Base-by-base conservation (phyloP, 2,113 vertebrate genomes). In the Epinephelus moara region DNA sequence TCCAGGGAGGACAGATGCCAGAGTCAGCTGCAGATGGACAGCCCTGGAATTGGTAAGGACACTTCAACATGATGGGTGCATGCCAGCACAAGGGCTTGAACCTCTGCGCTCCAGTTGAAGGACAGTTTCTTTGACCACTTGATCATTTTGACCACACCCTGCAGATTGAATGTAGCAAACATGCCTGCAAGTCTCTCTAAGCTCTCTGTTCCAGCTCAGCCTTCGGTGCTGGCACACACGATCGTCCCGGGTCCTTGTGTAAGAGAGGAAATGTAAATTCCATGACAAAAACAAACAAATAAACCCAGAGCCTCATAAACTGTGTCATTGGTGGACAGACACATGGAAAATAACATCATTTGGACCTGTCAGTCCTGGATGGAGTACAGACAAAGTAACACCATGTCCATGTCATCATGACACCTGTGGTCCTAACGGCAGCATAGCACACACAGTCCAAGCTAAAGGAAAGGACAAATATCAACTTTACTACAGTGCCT, bases 251-350 rank as follows among this genome's bases (percentile, higher is more conserved):
- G 81, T 66, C 83, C 85, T 87, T 83, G 86, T 74, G 81, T 62
- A 85, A 88, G 80, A 88, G 64, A 88, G 91, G 91, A 91, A 91
- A 91, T 91, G 86, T 93, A 90, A 92, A 92, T 91, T 93, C 89
- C 90, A 91, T 88, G 89, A 91, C 85, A 91, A 88, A 93, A 93
- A 94, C 88, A 95, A 94, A 94, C 91, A 93, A 92, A 93, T 87
- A 91, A 92, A 88, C 81, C 87, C 85, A 56, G 76, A 86, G 75
- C 72, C 88, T 91, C 91, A 88, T 93, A 93, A 91, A 91, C 75
- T 33, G 67, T 91, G 91, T 92, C 92, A 86, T 59, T 85, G 75
- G 85, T 84, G 75, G 89, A 81, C 60, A 66, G 55, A 79, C 74
- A 69, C 75, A 89, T 92, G 93, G 93, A 95, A 95, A 94, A 94